Conservation (phyloP, 2,113 vertebrate species). For the Mesitornis unicolor region DNA sequence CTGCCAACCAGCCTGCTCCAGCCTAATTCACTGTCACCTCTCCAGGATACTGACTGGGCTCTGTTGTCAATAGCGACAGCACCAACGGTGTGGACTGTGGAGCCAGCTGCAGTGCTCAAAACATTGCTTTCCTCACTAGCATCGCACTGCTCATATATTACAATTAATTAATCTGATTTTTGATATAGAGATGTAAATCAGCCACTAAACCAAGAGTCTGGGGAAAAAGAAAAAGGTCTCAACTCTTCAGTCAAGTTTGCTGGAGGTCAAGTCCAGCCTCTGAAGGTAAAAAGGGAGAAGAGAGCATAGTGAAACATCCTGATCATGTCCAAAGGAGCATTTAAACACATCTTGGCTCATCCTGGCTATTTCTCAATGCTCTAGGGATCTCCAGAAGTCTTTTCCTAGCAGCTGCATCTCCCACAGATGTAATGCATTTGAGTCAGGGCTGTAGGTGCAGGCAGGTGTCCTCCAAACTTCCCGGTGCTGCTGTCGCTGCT, state of each 20-base stretch:
- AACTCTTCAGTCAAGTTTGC: not conserved
- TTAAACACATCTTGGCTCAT: not conserved
- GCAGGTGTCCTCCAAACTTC: not conserved
- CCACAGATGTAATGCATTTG: not conserved
- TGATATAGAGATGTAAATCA: not conserved
- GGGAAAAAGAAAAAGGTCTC: not conserved
- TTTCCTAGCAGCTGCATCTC: not conserved
- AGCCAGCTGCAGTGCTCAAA: not conserved
- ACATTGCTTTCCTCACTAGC: not conserved
- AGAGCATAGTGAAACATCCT: not conserved
- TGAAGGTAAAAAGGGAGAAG: not conserved
- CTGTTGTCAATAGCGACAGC: not conserved
- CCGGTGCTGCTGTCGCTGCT: not conserved
- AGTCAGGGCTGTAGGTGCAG: not conserved
- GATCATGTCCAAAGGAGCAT: not conserved
- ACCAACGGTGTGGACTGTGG: not conserved
- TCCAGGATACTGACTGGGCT: rapidly evolving
- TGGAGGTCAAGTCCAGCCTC: not conserved
- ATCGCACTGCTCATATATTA: rapidly evolving
- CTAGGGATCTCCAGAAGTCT: not conserved
- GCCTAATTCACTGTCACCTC: not conserved
- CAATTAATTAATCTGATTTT: not conserved
- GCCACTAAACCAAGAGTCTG: not conserved
- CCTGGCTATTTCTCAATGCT: not conserved
- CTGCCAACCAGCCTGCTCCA: not conserved